Base-by-base conservation (phyloP, 2,113 vertebrate genomes). In the Suncus etruscus region DNA sequence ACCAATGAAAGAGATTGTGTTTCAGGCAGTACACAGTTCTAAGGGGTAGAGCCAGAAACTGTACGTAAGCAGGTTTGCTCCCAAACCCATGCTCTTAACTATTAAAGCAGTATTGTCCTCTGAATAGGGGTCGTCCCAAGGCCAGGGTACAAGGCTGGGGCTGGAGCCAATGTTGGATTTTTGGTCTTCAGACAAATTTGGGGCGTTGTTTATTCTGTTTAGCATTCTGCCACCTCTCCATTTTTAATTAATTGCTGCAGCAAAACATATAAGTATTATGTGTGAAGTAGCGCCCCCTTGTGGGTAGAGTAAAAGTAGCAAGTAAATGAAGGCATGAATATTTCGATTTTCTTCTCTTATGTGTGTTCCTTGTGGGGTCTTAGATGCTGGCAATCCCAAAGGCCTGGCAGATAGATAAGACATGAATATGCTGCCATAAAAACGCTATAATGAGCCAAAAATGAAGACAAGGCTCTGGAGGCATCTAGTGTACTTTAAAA, bases 261-360 rank as follows among this genome's bases (percentile, higher is more conserved):
- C 68, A 93, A 81, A 95, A 66, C 11, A 54, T 14, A 11, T 3
- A 92, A 79, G 3, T 47, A 87, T 91, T 91, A 32, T 50, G 82
- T 90, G 73, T 86, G 29, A 86, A 7, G 29, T 80, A 51, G 79
- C 1, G 8, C 96, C 95, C 72, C 45, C 95, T 95, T 94, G 88
- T 95, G 95, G 88, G 8, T 11, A 73, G 15, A 92, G 14, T 2
- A 20, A 20, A 83, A 4, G 58, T 83, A 92, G 45, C 86, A 89
- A 92, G 76, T 83, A 92, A 91, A 91, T 76, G 66, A 61, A 27
- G 29, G 18, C 45, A 68, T 85, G 83, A 84, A 89, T 24, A 39
- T n/a, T 29, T 20, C 32, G 2, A 39, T 85, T 93, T 69, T 74
- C 31, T 54, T 81, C 54, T 58, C 48, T 45, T n/a, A 89, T 88